phyloP scores from a whole-genome alignment of 2,888 invertebrate genomes.

The Zonitis immaculata region DNA sequence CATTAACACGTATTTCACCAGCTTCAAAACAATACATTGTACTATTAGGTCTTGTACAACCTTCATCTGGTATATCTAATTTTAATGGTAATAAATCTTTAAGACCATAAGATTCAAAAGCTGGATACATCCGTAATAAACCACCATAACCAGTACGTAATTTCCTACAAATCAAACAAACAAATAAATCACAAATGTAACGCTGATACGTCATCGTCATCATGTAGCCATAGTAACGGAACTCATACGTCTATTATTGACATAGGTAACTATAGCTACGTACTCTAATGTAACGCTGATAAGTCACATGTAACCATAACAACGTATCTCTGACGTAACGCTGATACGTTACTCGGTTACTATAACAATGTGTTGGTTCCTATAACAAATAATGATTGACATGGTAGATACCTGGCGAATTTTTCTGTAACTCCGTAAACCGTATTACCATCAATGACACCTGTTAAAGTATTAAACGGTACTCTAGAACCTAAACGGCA shows the following conservation, averaged over 20 bases:
- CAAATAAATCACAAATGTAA: too few relatives aligned
- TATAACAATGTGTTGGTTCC: too few relatives aligned
- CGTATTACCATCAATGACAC: slow-evolving; percentile 82
- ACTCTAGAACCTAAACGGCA: slow-evolving; percentile 83
- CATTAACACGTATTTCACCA: slow-evolving; percentile 89
- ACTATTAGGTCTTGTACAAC: slow-evolving; percentile 82
- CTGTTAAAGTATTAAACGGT: slow-evolving; percentile 83
- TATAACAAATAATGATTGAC: too few relatives aligned
- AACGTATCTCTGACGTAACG: too few relatives aligned
- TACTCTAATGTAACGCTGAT: too few relatives aligned
- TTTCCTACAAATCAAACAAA: slow-evolving; percentile 61
- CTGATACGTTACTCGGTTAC: too few relatives aligned
- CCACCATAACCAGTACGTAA: slow-evolving; percentile 79
- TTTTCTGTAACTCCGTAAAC: slow-evolving; percentile 83
- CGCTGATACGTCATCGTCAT: too few relatives aligned
- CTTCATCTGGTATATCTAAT: slow-evolving; percentile 86
- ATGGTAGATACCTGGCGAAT: slow-evolving; percentile 63
- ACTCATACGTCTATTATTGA: too few relatives aligned
- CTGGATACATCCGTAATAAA: slow-evolving; percentile 80
- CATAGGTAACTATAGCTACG: too few relatives aligned
- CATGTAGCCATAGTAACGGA: too few relatives aligned
- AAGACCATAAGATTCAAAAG: slow-evolving; percentile 79
- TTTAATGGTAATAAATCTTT: slow-evolving; percentile 85
- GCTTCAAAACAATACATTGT: slow-evolving; percentile 92
- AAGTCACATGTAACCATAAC: too few relatives aligned